Base-by-base conservation (phyloP, 2,888 invertebrate species). In the Quadriops clusia region DNA sequence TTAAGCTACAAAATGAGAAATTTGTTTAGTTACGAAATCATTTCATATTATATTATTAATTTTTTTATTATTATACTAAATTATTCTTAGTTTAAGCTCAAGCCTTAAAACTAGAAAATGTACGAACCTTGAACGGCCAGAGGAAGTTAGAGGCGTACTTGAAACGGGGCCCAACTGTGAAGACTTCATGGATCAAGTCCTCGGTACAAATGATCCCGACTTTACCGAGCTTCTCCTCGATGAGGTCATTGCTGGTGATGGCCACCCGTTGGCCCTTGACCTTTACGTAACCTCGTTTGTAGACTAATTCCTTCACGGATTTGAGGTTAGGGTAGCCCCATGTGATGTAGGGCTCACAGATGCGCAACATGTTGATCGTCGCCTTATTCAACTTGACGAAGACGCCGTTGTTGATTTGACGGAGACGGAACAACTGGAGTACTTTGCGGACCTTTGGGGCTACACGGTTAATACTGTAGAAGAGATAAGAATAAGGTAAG, bases 271-370 rank as follows among this genome's bases (percentile, higher is more conserved):
- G 85, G 5, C 78, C 77, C 44, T 82, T 75, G 35, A 95, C 74
- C 68, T 97, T 97, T 26, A 87, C 95, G 63, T 84, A 97, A 40
- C 98, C 98, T 46, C 98, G 77, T 64, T 99, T 99, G 80, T 98
- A 99, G 51, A 98, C 74, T 55, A 99, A 63, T 64, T 97, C 90
- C 42, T 91, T 76, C 23, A 98, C 87, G 34, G 90, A 89, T 70
- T 97, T 98, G 56, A 95, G 65, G 63, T 94, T 97, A 38, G 98
- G 98, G 60, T 93, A 93, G 39, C 98, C 98, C 94, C 95, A 98
- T 9, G 95, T 86, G 57, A 95, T 81, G 70, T 94, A 94, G 8
- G 98, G 98, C 61, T 99, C 97, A 35, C 91, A 87, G 47, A 99
- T 94, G 57, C 97, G 82, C 52, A 99, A 68, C 97, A 98, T 98